Base-by-base conservation (phyloP, 2,888 invertebrate genomes). In the Choreutis nemorana region DNA sequence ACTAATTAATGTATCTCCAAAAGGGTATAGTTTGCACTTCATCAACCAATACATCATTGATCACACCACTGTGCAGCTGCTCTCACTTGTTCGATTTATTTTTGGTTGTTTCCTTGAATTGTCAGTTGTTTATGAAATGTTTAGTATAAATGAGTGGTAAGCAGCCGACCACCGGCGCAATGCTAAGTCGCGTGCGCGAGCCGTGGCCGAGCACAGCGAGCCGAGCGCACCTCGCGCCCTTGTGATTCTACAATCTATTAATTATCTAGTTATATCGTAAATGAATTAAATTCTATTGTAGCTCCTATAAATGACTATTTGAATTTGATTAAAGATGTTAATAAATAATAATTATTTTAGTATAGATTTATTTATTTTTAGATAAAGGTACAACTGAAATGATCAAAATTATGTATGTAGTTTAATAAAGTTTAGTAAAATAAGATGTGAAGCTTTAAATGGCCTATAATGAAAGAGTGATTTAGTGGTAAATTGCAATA, bases 301-400 rank as follows among this genome's bases (percentile, higher is more conserved):
- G 23, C 23, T 3, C 16, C 10, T 14, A 11, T 29, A 29, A 26
- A 16, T 14, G 15, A n/a, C n/a, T n/a, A n/a, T n/a, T 24, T 20
- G 23, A 28, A 22, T 12, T 15, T 20, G 15, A 26, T n/a, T 23
- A 18, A 23, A 16, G 16, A 23, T 22, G 23, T 29, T 22, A 21
- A 30, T 33, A 30, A 27, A 21, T 22, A 30, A 15, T 27, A 31
- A 24, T 40, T 35, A 35, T 35, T 35, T 54, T 44, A 42, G 44
- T 44, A 40, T 45, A 43, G 48, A 52, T 62, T 48, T 67, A 68
- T 70, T 71, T 68, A 65, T 66, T 65, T 54, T 50, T 70, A 65
- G 59, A 46, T 48, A 49, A 59, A 51, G 48, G n/a, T n/a, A n/a
- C n/a, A n/a, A n/a, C n/a, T n/a, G n/a, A n/a, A 44, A 57, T 70